phyloP scores from a whole-genome alignment of 2,113 vertebrate genomes.

The Macroglossus sobrinus region DNA sequence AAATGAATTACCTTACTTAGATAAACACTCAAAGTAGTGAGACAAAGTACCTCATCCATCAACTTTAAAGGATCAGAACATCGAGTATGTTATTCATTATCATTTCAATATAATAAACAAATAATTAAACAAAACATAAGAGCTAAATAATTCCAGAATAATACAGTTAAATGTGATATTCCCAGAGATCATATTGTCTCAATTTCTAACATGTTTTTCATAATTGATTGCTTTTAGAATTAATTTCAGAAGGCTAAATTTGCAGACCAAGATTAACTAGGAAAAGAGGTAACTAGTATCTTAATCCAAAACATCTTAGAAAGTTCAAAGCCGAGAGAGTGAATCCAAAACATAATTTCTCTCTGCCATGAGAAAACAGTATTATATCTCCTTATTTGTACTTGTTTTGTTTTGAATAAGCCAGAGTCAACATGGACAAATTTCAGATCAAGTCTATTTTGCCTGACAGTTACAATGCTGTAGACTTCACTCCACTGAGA shows the following conservation, averaged over 20 bases:
- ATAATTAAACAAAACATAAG: background rate
- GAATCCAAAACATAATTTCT: constrained; percentile 63
- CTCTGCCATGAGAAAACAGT: constrained; percentile 38
- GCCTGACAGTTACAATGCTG: constrained; percentile 44
- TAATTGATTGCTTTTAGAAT: constrained; percentile 27
- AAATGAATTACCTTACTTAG: background rate
- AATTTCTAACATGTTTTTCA: background rate
- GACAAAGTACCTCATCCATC: background rate
- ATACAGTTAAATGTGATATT: background rate
- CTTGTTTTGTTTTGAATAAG: constrained; percentile 46
- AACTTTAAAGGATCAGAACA: background rate
- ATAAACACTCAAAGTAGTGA: background rate
- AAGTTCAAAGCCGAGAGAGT: constrained; percentile 60
- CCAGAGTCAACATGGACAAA: constrained; percentile 52
- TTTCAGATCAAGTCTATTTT: constrained; percentile 52
- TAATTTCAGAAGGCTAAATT: constrained; percentile 42
- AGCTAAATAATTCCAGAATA: background rate
- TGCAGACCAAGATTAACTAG: constrained; percentile 20
- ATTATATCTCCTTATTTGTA: constrained; percentile 54
- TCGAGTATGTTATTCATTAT: background rate
- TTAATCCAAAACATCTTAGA: constrained; percentile 41
- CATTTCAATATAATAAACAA: background rate
- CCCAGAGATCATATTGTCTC: background rate
- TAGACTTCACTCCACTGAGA: constrained; percentile 9
- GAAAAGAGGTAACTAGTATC: constrained; percentile 60